Conservation (phyloP, 37 sponge, comb jelly and placozoan species). For the Geodia barretti region DNA sequence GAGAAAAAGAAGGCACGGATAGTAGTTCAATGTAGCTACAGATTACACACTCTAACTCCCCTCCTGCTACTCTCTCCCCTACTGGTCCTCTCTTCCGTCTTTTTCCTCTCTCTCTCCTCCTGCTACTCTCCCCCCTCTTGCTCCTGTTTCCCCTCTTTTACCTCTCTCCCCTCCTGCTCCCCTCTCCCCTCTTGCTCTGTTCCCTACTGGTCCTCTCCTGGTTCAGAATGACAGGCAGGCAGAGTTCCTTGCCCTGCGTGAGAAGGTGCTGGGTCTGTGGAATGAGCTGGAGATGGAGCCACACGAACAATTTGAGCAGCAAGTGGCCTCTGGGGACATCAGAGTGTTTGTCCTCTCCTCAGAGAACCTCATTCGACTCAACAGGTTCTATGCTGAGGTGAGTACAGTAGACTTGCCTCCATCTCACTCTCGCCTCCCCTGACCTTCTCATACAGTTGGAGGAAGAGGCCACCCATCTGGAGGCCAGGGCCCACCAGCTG, state of each 20-base stretch:
- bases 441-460: slow-evolving; percentile 66
- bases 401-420: not conserved
- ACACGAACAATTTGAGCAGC: slow-evolving; percentile 27
- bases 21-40: not conserved
- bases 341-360: slow-evolving; percentile 63
- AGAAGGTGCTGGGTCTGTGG: slow-evolving; percentile 65
- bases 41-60: not conserved
- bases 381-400: slow-evolving; percentile 53
- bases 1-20: slow-evolving; percentile 50
- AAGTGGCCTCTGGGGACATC: slow-evolving; percentile 30
- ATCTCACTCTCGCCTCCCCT: slow-evolving; percentile 7
- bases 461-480: slow-evolving; percentile 18
- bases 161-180: not conserved
- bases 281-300: slow-evolving; percentile 60
- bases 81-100: not conserved
- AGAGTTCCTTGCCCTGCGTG: slow-evolving; percentile 29
- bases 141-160: no score
- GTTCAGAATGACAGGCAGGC: slow-evolving; percentile 48
- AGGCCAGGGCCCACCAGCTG: slow-evolving; percentile 17
- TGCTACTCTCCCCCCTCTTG: no score
- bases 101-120: not conserved
- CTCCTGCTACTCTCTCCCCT: not conserved
- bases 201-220: not conserved
- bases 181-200: not conserved
- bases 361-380: slow-evolving; percentile 70